A percentile compares a stretch with the other conserved stretches of the same genome.
These are phyloP conservation scores for Sebastes reedi DNA, from an alignment of 2,797 vertebrate species.

Conservation along the genomic window DNA sequence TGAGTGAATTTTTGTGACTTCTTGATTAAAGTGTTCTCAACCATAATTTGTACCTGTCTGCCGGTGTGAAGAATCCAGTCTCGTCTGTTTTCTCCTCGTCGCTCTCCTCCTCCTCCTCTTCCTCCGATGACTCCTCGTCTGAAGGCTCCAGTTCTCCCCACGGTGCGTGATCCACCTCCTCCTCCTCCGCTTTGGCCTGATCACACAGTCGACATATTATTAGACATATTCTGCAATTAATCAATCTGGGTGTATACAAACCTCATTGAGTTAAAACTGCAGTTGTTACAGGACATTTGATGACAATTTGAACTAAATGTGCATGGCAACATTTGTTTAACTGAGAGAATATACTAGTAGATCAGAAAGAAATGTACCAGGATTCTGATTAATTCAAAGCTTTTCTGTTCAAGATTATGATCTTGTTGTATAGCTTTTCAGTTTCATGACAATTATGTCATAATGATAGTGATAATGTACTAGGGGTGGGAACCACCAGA, in stretches of 20 bases:
- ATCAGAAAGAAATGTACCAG: neutral
- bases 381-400: too few species aligned
- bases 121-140: constrained; percentile 93
- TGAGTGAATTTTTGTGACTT: neutral
- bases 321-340: neutral
- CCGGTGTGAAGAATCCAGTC: constrained; percentile 92
- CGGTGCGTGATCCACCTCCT: constrained; percentile 90
- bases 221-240: neutral
- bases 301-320: neutral
- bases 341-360: neutral
- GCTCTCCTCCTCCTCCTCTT: constrained; percentile 93
- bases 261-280: too few species aligned
- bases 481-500: neutral
- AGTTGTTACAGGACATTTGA: neutral
- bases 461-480: neutral
- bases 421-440: neutral
- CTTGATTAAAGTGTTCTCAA: neutral
- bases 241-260: neutral
- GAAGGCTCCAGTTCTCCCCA: constrained; percentile 95
- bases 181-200: constrained; percentile 92
- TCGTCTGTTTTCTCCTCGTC: constrained; percentile 95
- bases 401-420: neutral
- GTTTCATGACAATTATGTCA: too few species aligned
- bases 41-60: constrained; percentile 84
- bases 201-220: neutral